These are phyloP conservation scores for Saccopteryx leptura DNA, from an alignment of 2,113 vertebrate species.

Conservation along the genomic window DNA sequence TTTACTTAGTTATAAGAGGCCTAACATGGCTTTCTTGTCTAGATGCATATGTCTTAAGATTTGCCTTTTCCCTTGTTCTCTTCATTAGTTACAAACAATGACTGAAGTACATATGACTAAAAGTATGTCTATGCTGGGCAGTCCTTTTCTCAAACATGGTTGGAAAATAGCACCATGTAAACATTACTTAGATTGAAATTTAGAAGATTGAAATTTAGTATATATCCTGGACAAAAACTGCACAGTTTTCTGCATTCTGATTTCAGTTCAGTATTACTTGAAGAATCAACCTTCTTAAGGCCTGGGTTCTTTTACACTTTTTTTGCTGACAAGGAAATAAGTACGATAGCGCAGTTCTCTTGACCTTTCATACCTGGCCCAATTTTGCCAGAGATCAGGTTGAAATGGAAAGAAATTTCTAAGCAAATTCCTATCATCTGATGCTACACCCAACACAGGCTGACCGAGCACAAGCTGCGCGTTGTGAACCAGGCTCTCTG, in stretches of 20 bases:
- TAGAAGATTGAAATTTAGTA: neutral
- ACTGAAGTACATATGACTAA: neutral
- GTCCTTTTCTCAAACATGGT: neutral
- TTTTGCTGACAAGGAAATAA: neutral
- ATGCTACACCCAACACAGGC: neutral
- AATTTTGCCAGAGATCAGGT: neutral
- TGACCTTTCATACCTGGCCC: neutral
- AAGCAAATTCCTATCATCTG: neutral
- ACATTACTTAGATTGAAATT: neutral
- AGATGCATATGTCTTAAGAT: neutral
- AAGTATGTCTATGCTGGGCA: neutral
- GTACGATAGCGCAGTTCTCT: neutral
- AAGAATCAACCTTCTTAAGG: neutral
- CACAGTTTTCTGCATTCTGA: neutral
- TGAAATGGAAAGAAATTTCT: neutral
- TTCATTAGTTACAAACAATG: neutral
- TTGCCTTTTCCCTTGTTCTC: neutral
- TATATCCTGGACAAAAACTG: neutral
- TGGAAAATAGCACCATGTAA: neutral
- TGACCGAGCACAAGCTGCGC: neutral
- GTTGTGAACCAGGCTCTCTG: neutral
- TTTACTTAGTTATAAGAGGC: neutral
- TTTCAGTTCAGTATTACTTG: neutral
- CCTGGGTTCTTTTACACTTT: neutral
- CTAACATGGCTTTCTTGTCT: neutral